phyloP scores from a whole-genome alignment of 1,140 invertebrate genomes.

The Agrypnia vestita region DNA sequence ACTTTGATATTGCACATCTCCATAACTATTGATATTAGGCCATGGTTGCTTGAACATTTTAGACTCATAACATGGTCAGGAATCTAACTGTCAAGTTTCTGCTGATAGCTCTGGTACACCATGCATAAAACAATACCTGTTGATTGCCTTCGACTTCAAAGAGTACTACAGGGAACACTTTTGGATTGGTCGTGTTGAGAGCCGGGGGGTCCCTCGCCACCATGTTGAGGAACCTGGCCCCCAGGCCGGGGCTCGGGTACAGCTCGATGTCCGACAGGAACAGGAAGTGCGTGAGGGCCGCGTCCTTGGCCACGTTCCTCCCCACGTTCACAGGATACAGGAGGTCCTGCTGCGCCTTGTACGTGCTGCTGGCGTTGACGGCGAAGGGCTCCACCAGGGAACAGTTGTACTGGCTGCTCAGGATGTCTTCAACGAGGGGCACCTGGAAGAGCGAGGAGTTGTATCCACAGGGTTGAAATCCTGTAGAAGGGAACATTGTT shows the following conservation, averaged over 20 bases:
- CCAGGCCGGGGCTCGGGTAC: constrained; percentile 88
- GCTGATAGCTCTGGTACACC: too few relatives aligned
- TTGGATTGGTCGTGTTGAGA: constrained; percentile 76
- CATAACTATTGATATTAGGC: too few relatives aligned
- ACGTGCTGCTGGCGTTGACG: constrained; percentile 80
- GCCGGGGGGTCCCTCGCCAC: constrained; percentile 79
- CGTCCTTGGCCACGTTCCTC: constrained; percentile 87
- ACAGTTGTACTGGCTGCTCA: constrained; percentile 80
- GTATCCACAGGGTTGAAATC: too few relatives aligned
- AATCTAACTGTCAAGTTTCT: too few relatives aligned
- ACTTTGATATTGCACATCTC: too few relatives aligned
- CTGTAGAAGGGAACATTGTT: too few relatives aligned
- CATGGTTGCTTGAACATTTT: too few relatives aligned
- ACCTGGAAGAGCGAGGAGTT: constrained; percentile 71
- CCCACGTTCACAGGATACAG: constrained; percentile 92
- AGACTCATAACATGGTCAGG: too few relatives aligned
- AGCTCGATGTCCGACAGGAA: constrained; percentile 91
- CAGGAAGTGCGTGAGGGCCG: constrained; percentile 87
- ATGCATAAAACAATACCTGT: too few relatives aligned
- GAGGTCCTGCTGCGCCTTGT: constrained; percentile 85
- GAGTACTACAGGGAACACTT: constrained; percentile 86
- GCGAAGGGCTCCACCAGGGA: constrained; percentile 72
- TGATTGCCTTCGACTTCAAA: constrained; percentile 85
- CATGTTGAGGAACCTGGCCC: constrained; percentile 86
- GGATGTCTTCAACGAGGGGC: constrained; percentile 75